These are phyloP conservation scores for Bubo scandiacus DNA, from an alignment of 2,113 vertebrate genomes.

Conservation along the genomic window DNA sequence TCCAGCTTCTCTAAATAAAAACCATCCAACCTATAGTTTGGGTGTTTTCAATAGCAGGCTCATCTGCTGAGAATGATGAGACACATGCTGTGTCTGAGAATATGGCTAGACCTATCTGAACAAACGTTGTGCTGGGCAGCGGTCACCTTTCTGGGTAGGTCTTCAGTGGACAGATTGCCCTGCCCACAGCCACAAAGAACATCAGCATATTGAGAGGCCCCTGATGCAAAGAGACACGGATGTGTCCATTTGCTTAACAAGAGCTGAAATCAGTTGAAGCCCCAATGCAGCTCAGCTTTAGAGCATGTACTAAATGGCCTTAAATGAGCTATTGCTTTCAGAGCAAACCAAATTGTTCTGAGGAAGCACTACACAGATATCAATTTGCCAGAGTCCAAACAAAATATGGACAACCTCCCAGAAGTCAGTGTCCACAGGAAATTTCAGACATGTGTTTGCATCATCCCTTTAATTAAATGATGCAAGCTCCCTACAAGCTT, in stretches of 20 bases:
- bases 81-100: neutral
- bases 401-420: neutral
- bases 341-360: neutral
- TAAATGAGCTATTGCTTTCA: neutral
- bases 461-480: neutral
- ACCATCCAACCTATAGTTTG: neutral
- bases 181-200: neutral
- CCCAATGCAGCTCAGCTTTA: neutral
- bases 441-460: neutral
- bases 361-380: neutral
- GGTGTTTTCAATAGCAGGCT: neutral
- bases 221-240: neutral
- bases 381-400: neutral
- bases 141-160: neutral
- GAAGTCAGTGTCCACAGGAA: neutral
- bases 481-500: neutral
- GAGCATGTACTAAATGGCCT: neutral
- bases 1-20: neutral
- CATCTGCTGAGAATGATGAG: neutral
- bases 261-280: neutral
- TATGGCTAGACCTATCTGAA: neutral
- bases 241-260: neutral
- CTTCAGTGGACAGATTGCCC: neutral
- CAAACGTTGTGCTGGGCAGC: rapidly evolving
- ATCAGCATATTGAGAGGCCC: neutral